phyloP scores from a whole-genome alignment of 2,113 vertebrate species.

The Mirza zaza region DNA sequence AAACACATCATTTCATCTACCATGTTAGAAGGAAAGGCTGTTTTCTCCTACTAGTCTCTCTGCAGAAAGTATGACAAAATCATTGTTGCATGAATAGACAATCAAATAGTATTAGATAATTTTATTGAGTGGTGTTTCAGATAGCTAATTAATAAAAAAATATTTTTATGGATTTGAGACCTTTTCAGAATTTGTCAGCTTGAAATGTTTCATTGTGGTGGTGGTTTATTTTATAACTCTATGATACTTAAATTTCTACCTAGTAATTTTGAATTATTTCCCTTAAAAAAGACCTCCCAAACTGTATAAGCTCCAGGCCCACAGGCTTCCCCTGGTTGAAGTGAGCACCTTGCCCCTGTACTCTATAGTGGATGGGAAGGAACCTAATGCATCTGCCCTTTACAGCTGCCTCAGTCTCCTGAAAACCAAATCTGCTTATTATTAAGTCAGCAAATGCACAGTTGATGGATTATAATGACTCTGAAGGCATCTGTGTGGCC shows the following conservation, averaged over 20 bases:
- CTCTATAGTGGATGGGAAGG: not conserved
- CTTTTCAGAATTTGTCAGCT: not conserved
- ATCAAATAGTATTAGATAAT: not conserved
- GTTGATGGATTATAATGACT: conserved; percentile 65
- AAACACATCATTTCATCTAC: not conserved
- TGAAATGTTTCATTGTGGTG: not conserved
- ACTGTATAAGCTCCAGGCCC: not conserved
- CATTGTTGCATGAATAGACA: not conserved
- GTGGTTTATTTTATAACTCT: not conserved
- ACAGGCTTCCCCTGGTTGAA: not conserved
- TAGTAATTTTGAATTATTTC: conserved; percentile 5
- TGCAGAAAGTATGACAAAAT: not conserved
- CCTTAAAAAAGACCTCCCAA: not conserved
- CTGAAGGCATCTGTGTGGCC: conserved; percentile 51
- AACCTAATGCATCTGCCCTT: conserved; percentile 24
- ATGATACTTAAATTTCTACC: not conserved
- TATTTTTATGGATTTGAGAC: not conserved
- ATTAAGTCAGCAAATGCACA: conserved; percentile 58
- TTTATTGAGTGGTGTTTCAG: not conserved
- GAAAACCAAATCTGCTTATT: conserved; percentile 57
- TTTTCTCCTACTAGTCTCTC: not conserved
- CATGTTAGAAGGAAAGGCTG: not conserved
- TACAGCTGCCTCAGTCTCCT: conserved; percentile 24
- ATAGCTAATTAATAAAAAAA: not conserved
- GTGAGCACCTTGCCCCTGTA: not conserved